Base-by-base conservation (phyloP, 2,888 invertebrate genomes). In the Theodoxus fluviatilis region DNA sequence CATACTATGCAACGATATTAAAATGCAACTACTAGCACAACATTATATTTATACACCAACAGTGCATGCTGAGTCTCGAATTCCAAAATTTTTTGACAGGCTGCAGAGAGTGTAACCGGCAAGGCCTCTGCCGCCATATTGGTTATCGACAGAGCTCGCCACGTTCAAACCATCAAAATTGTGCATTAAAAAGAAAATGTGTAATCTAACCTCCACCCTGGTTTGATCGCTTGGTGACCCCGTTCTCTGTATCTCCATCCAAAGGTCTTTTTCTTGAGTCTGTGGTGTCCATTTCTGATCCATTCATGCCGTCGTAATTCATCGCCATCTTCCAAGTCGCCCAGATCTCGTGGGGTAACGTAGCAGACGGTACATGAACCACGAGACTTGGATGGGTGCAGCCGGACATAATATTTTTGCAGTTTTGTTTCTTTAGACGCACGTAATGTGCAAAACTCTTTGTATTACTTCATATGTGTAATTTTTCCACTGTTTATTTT, bases 231-330 rank as follows among this genome's bases (percentile, higher is more conserved):
- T 86, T 86, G 75, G 83, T 83, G 78, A 83, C 83, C 78, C 85
- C 85, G 78, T 82, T 84, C 75, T 86, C 85, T 76, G 80, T 78
- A 78, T 86, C 86, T 73, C 82, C 84, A 79, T 86, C 86, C 78
- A 85, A 81, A 74, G 86, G 86, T 77, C 86, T 80, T 84, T 86
- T 86, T 76, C 85, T 80, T 74, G 86, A 86, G 80, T 85, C 85
- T 75, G 83, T 82, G 78, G 82, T 82, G 82, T 83, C 83, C 83
- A 83, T 83, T 75, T 82, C 83, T 78, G 80, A 79, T 78, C 81
- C 83, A 81, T 83, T 83, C 79, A 83, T 83, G 80, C 81, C 80
- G 81, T 83, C 81, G 81, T 80, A 83, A 78, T 79, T 83, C 80
- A 82, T 81, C 76, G 82, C 82, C 81, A 81, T 83, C 80, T 80